Percentiles rank a stretch among this genome's conserved stretches.
These are phyloP conservation scores for Vandiemenella viatica DNA, from an alignment of 2,888 invertebrate genomes.

Conservation along the genomic window DNA sequence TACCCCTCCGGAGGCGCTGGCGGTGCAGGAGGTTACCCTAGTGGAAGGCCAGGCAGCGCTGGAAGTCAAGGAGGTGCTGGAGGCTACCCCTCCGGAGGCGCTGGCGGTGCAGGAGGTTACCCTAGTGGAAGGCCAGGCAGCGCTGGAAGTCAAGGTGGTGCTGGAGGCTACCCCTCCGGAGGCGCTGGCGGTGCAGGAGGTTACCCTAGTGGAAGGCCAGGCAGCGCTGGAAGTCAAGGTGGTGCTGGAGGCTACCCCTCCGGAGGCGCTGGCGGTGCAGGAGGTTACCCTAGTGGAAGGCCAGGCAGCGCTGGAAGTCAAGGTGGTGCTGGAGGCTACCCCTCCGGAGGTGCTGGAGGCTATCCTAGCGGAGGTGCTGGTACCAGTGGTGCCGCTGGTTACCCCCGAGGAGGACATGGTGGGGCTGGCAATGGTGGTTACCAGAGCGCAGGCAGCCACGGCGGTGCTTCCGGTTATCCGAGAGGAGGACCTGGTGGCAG, in stretches of 20 bases:
- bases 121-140: background rate
- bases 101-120: background rate
- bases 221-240: conserved; percentile 1
- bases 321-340: background rate
- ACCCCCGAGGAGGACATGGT: conserved; percentile 3
- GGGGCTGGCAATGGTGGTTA: background rate
- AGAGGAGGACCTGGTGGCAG: conserved; percentile 2
- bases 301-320: too few relatives aligned
- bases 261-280: conserved; percentile 6
- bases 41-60: conserved; percentile 1
- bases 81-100: conserved; percentile 5
- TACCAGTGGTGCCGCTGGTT: conserved; percentile 3
- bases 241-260: conserved; percentile 9
- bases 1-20: conserved; percentile 5
- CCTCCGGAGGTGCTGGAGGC: conserved; percentile 5
- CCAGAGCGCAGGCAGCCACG: background rate
- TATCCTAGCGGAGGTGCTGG: background rate
- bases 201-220: conserved; percentile 1
- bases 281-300: background rate
- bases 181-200: conserved; percentile 1
- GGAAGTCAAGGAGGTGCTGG: conserved; percentile 2
- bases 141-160: conserved; percentile 1
- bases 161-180: conserved; percentile 4
- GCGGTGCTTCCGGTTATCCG: conserved; percentile 2
- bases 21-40: background rate